These are phyloP conservation scores for Thaumatotibia leucotreta DNA, from an alignment of 1,140 invertebrate species.

Conservation along the genomic window DNA sequence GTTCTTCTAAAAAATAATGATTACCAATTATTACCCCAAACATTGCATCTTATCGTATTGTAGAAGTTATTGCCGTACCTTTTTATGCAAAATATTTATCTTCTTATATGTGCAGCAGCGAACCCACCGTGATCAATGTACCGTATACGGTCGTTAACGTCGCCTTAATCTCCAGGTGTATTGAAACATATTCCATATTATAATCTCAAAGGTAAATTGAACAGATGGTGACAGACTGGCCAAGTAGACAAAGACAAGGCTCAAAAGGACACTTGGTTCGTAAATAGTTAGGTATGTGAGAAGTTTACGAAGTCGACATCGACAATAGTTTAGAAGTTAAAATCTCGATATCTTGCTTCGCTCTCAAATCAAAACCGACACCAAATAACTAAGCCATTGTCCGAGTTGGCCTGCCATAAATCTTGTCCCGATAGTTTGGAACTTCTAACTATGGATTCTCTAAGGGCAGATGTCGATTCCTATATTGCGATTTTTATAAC, in stretches of 20 bases:
- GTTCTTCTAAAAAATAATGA: no score
- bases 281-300: constrained; percentile 9
- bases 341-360: constrained; percentile 9
- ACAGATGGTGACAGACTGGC: neutral
- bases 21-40: no score
- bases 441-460: constrained; percentile 28
- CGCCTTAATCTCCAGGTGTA: no score
- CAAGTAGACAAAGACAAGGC: neutral
- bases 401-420: constrained; percentile 31
- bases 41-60: no score
- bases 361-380: constrained; percentile 31
- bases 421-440: constrained; percentile 23
- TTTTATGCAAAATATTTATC: no score
- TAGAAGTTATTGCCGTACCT: no score
- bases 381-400: constrained; percentile 33
- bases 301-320: constrained; percentile 3
- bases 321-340: constrained; percentile 11
- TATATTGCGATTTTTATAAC: neutral
- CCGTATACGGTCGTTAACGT: no score
- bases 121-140: no score
- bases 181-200: no score
- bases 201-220: no score
- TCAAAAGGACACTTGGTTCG: neutral
- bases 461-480: constrained; percentile 14
- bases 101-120: no score